Base-by-base conservation (phyloP, 2,888 invertebrate species). In the Rhagonycha fulva region DNA sequence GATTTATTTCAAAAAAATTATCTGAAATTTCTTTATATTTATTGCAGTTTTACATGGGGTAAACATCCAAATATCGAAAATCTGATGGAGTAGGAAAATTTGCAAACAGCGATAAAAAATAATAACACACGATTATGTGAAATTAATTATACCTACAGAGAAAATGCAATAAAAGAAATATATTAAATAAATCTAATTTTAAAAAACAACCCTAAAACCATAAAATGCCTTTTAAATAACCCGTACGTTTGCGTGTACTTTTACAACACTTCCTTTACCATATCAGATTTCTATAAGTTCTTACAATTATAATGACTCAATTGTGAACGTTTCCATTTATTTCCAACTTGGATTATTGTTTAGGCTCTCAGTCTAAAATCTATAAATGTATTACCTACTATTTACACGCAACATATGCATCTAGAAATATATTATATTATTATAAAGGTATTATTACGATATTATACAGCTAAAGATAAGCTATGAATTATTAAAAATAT, bases 241-340 rank as follows among this genome's bases (percentile, higher is more conserved):
- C 23, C 26, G 26, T 61, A 70, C 47, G 79, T 75, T 79, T 76
- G 80, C 80, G 79, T 79, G 79, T 62, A 72, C 68, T 72, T 76
- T 67, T 71, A 70, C 73, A 71, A 72, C 67, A 74, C 69, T 77
- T 78, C 76, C 74, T 74, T 74, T 74, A 62, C 75, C 73, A 79
- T 84, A 84, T 84, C 84, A 82, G 82, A 84, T 84, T 82, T 82
- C 82, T 79, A 80, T 77, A 70, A 78, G 83, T 83, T 83, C 83
- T 82, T 82, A 82, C 82, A 83, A 66, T 24, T 66, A 66, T 66
- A 66, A 86, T 86, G 86, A 85, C 86, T 85, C 85, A 85, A 86
- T 86, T 83, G 85, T 84, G 84, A 81, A 84, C 82, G 81, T 83
- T 83, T 83, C 82, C 82, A 80, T 82, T 82, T 80, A 82, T 81